Conservation (phyloP, 2,888 invertebrate genomes). For the Ligdia adustata region DNA sequence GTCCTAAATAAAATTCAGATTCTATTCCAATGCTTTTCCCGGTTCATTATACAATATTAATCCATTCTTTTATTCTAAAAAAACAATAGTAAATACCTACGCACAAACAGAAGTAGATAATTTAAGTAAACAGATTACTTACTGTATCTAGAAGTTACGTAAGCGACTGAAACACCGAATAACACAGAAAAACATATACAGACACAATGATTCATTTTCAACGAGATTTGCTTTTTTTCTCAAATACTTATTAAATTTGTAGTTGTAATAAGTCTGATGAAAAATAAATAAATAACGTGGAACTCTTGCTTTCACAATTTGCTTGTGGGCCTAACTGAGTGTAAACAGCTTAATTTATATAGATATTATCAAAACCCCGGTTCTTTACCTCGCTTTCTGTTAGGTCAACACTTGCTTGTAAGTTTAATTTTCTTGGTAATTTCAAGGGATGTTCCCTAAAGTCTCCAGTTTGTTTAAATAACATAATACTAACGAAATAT, state of each 20-base stretch:
- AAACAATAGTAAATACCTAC: no score
- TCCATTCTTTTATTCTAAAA: no score
- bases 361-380: background rate
- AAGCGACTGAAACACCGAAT: background rate
- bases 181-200: constrained; percentile 1
- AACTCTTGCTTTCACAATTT: background rate
- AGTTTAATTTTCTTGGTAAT: background rate
- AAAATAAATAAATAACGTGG: background rate
- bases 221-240: background rate
- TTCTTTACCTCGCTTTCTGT: background rate
- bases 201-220: background rate
- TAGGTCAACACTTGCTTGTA: background rate
- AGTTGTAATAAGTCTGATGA: background rate
- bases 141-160: constrained; percentile 1
- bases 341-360: background rate
- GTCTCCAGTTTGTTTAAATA: no score
- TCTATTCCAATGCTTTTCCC: no score
- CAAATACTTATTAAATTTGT: background rate
- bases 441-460: background rate
- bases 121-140: background rate
- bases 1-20: no score
- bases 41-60: no score
- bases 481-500: no score
- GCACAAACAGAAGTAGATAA: no score
- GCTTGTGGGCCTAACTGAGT: background rate